Percentiles rank a stretch among this genome's conserved stretches.
Evolutionary conservation across 2,797 vertebrate genomes (phyloP).

Genomic region (Premnoplex brunnescens): DNA sequence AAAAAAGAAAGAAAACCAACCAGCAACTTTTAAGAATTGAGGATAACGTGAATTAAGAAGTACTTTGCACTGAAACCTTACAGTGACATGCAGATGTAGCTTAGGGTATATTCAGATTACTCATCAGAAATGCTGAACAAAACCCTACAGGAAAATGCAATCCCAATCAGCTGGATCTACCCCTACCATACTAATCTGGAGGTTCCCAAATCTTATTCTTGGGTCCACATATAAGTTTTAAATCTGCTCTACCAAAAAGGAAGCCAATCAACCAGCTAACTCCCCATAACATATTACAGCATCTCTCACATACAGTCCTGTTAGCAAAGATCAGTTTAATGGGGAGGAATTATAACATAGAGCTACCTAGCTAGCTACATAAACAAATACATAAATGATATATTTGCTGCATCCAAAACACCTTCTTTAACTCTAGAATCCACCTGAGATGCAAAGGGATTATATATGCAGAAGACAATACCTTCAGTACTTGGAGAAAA

Average conservation of each 20-base stretch:
- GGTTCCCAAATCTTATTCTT: neutral
- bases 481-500: neutral
- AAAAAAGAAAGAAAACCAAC: neutral
- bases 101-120: neutral
- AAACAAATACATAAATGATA: neutral
- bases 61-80: neutral
- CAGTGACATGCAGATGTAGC: accelerated
- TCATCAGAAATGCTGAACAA: neutral
- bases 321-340: neutral
- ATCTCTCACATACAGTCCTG: neutral
- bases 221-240: neutral
- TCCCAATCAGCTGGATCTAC: neutral
- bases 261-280: neutral
- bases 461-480: neutral
- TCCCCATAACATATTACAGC: neutral
- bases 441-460: neutral
- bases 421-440: neutral
- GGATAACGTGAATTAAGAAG: neutral
- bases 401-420: neutral
- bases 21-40: neutral
- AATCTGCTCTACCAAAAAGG: neutral
- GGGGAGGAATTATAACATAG: neutral
- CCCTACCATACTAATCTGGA: neutral
- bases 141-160: neutral
- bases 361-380: neutral